Conservation (phyloP, 2,888 invertebrate genomes). For the Saturnia pavonia region DNA sequence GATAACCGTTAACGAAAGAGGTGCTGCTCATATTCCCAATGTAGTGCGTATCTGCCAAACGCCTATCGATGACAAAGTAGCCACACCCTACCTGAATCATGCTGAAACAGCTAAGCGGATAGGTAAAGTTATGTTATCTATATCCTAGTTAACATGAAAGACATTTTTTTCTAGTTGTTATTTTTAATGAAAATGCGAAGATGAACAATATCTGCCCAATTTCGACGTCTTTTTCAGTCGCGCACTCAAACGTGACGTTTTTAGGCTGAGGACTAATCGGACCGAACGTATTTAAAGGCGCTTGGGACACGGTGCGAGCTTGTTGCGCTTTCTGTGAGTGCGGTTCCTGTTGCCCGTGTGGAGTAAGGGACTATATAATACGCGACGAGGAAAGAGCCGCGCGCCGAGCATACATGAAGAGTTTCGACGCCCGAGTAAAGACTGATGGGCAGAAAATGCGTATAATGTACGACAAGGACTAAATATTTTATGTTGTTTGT, state of each 20-base stretch:
- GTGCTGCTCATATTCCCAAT: constrained; percentile 25
- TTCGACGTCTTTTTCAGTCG: too few relatives aligned
- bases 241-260: too few relatives aligned
- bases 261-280: too few relatives aligned
- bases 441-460: constrained; percentile 42
- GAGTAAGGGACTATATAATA: constrained; percentile 40
- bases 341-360: constrained; percentile 46
- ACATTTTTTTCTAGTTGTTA: too few relatives aligned
- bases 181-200: too few relatives aligned
- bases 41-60: constrained; percentile 61
- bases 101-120: constrained; percentile 48
- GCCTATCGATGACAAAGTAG: constrained; percentile 50
- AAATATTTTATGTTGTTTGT: not conserved
- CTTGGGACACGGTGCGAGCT: constrained; percentile 47
- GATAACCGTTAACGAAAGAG: constrained; percentile 41
- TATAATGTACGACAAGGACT: constrained; percentile 51
- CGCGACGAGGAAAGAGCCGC: constrained; percentile 49
- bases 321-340: constrained; percentile 61
- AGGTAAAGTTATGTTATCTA: constrained; percentile 44
- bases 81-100: constrained; percentile 52
- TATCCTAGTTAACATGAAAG: not conserved
- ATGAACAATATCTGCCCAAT: too few relatives aligned
- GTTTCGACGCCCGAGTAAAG: constrained; percentile 55
- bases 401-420: constrained; percentile 49
- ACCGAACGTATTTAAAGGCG: constrained; percentile 43